Percentiles rank a stretch among this genome's conserved stretches.
These are phyloP conservation scores for Actenoides lindsayi DNA, from an alignment of 2,113 vertebrate species.

Conservation along the genomic window DNA sequence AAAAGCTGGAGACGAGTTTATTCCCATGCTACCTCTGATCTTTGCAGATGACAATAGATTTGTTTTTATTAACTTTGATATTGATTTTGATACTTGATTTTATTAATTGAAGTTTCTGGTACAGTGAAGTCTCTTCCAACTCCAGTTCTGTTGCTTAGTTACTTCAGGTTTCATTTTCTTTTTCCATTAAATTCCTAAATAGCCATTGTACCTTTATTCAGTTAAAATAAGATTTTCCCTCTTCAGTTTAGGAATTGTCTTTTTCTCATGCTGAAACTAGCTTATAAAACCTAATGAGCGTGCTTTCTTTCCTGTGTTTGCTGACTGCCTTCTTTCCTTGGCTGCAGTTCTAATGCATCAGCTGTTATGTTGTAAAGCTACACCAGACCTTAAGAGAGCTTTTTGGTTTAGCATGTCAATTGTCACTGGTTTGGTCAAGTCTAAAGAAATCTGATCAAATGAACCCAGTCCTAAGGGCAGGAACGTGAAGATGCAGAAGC, in stretches of 20 bases:
- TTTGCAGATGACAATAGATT: background rate
- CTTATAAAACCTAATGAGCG: background rate
- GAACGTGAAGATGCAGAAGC: background rate
- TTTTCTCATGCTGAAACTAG: background rate
- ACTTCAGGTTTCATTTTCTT: background rate
- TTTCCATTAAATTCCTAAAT: background rate
- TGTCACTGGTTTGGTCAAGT: background rate
- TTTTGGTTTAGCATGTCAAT: background rate
- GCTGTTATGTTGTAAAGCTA: background rate
- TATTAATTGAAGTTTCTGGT: background rate
- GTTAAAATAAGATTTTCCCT: background rate
- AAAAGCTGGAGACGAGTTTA: background rate
- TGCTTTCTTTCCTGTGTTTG: background rate
- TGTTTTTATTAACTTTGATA: background rate
- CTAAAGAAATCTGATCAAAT: background rate
- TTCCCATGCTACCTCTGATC: background rate
- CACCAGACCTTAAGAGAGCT: background rate
- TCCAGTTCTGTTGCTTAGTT: background rate
- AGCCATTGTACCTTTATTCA: background rate
- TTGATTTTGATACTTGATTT: background rate
- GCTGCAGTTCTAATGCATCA: background rate
- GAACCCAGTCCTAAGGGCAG: background rate
- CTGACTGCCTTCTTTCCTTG: background rate
- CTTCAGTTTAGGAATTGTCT: background rate
- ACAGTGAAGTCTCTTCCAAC: background rate